Base-by-base conservation (phyloP, 2,113 vertebrate genomes). In the Podilymbus podiceps region DNA sequence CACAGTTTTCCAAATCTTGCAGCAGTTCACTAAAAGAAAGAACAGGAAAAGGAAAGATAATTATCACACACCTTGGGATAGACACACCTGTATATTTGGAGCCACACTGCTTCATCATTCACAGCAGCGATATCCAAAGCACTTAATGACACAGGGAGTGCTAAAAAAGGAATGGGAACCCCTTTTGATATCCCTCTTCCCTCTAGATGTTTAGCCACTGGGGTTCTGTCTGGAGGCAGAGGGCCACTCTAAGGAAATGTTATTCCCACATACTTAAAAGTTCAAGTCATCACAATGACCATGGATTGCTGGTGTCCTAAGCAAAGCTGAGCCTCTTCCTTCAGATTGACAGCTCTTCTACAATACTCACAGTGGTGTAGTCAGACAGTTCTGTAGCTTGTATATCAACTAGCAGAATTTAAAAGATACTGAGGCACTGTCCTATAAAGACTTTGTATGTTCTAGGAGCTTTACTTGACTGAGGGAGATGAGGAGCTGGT, bases 1-100 rank as follows among this genome's bases (percentile, higher is more conserved):
- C 98, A 97, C 99, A 99, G 97, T 98, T 99, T 97, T 99, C 98
- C 94, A 99, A 97, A 78, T 99, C 98, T 97, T 98, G 98, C 76
- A 99, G 96, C 93, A 99, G 98, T 93, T 98, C 98, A 97, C 99
- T 99, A 91, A 88, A 97, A 88, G 49, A 95, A 93, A 90, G 82
- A 75, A 76, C 22, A 92, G 15, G 79, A 87, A 13, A 81, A 38
- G 3, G 46, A 76, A 71, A 93, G 77, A 74, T 38, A 77, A 67
- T 94, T 89, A 82, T 25, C 17, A 52, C 35, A 81, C 28, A 85
- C 11, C 56, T 94, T 46, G 59, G 46, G 49, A 72, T 6, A 76
- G n/a, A 59, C 30, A 82, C 27, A 64, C 12, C 28, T 47, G 24
- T 77, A 46, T 60, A 78, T 79, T 71, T 3, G 2, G 50, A 81